Evolutionary conservation across 2,113 vertebrate species (phyloP).

Genomic region (Saimiri boliviensis): DNA sequence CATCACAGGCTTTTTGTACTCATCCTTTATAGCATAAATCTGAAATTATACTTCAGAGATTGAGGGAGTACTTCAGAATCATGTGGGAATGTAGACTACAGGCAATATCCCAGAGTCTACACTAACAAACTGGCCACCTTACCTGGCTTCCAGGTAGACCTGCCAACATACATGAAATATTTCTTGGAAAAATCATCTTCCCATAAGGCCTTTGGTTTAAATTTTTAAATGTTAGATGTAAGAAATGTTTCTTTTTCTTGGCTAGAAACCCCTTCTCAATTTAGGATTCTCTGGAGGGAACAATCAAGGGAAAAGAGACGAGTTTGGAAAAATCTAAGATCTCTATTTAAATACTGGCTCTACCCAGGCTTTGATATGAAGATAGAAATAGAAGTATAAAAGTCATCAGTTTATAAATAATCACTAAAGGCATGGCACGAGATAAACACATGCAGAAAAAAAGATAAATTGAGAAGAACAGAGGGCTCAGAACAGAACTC

Average conservation of each 20-base stretch:
- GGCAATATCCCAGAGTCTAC: not conserved
- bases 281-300: not conserved
- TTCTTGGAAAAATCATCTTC: conserved; percentile 7
- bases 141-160: not conserved
- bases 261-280: not conserved
- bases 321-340: not conserved
- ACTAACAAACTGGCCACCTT: not conserved
- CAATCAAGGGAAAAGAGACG: not conserved
- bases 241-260: not conserved
- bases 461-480: not conserved
- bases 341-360: conserved; percentile 3
- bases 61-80: not conserved
- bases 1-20: not conserved
- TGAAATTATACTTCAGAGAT: conserved; percentile 9
- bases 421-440: not conserved
- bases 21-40: not conserved
- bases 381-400: conserved; percentile 6
- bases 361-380: not conserved
- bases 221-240: not conserved
- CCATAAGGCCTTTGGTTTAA: not conserved
- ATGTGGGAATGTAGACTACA: not conserved
- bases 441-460: not conserved
- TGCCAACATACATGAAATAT: not conserved
- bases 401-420: not conserved
- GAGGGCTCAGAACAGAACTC: not conserved